Conservation (phyloP, 2,888 invertebrate genomes). For the Hirtodrosophila histrioides region DNA sequence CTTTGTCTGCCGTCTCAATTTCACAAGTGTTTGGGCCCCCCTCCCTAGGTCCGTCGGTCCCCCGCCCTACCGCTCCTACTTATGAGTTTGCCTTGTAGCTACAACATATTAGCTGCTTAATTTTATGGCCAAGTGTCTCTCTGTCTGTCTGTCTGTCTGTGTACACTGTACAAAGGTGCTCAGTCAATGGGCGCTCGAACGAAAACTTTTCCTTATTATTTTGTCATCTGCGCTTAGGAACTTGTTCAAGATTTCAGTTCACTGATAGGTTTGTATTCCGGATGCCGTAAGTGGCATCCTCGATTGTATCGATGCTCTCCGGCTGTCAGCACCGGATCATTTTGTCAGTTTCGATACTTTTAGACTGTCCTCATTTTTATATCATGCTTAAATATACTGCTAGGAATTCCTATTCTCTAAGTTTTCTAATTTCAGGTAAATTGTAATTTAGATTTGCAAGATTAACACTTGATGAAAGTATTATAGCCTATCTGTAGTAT, state of each 20-base stretch:
- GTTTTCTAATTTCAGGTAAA: too few relatives aligned
- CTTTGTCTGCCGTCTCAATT: slow-evolving; percentile 38
- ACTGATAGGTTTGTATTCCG: slow-evolving; percentile 13
- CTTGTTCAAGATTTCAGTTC: slow-evolving; percentile 42
- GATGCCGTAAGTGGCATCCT: neutral
- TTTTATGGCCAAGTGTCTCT: slow-evolving; percentile 43
- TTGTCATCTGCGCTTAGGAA: slow-evolving; percentile 51
- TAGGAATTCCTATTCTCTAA: too few relatives aligned
- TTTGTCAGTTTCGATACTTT: too few relatives aligned
- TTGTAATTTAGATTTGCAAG: too few relatives aligned
- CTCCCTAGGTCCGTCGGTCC: too few relatives aligned
- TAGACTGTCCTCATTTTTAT: too few relatives aligned
- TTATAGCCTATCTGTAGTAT: too few relatives aligned
- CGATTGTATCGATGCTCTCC: too few relatives aligned
- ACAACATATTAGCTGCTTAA: slow-evolving; percentile 75
- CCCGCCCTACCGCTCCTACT: slow-evolving; percentile 5
- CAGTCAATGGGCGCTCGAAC: slow-evolving; percentile 34
- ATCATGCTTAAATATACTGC: too few relatives aligned
- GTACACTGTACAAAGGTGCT: slow-evolving; percentile 35
- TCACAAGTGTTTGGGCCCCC: slow-evolving; percentile 29
- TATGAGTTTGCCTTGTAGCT: slow-evolving; percentile 64
- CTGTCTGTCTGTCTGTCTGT: slow-evolving; percentile 5
- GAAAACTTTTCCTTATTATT: slow-evolving; percentile 74
- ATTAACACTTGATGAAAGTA: too few relatives aligned
- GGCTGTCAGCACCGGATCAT: too few relatives aligned